Percentiles rank a stretch among this genome's conserved stretches.
Conservation (phyloP, 2,888 invertebrate genomes). For the Apantesis nais region DNA sequence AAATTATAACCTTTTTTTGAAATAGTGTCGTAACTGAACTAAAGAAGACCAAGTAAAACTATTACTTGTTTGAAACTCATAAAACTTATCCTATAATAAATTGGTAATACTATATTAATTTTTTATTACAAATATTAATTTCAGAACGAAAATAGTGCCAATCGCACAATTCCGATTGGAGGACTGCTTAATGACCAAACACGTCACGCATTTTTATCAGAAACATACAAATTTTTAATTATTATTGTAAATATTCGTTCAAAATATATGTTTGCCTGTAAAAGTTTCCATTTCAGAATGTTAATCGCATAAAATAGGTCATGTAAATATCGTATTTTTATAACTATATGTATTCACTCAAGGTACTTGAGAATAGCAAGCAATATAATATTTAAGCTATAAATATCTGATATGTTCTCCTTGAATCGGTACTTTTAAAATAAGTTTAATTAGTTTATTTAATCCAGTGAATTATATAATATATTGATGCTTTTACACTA, state of each 20-base stretch:
- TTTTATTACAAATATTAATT: not conserved
- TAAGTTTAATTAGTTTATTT: slow-evolving; percentile 53
- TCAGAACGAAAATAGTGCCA: not conserved
- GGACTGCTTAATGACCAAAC: not conserved
- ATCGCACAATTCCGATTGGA: not conserved
- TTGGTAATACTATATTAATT: not conserved
- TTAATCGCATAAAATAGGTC: slow-evolving; percentile 46
- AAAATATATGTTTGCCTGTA: slow-evolving; percentile 30
- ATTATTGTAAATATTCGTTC: slow-evolving; percentile 46
- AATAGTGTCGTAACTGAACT: not conserved
- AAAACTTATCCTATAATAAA: not conserved
- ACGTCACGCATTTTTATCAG: not conserved
- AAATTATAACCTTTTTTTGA: not conserved
- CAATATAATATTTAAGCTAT: slow-evolving; percentile 53
- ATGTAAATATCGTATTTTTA: slow-evolving; percentile 75
- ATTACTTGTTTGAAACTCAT: not conserved
- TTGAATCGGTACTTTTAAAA: slow-evolving; percentile 61
- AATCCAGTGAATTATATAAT: slow-evolving; percentile 66
- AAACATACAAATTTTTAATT: slow-evolving; percentile 39
- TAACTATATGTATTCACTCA: slow-evolving; percentile 59
- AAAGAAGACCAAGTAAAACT: not conserved
- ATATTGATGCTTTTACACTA: slow-evolving; percentile 61
- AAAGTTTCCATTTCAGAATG: slow-evolving; percentile 49
- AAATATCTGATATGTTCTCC: slow-evolving; percentile 49
- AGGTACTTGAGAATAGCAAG: slow-evolving; percentile 64